phyloP scores from a whole-genome alignment of 2,113 vertebrate species.

The Riparia riparia region DNA sequence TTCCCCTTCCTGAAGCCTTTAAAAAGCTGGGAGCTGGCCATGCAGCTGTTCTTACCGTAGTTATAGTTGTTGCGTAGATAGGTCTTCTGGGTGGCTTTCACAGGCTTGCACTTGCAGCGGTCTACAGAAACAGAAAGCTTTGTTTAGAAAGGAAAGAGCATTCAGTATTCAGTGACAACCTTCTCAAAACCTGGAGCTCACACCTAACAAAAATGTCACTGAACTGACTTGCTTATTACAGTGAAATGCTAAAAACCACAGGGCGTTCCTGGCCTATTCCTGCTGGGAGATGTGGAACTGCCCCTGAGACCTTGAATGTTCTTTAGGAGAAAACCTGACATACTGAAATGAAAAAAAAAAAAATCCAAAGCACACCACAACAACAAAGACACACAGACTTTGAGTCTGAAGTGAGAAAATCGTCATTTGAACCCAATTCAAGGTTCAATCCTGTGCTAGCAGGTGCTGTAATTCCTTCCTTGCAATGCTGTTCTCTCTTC shows the following conservation, averaged over 20 bases:
- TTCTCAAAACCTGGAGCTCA: not conserved
- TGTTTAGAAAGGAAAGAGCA: not conserved
- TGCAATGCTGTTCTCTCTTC: not conserved
- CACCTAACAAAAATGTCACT: not conserved
- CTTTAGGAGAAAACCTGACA: not conserved
- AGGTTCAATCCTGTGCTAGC: rapidly evolving
- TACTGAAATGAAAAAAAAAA: not conserved
- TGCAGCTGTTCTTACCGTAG: slow-evolving; percentile 84
- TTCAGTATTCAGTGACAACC: not conserved
- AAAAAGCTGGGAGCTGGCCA: not conserved
- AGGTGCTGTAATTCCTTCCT: not conserved
- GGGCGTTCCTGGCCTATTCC: not conserved
- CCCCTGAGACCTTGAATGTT: not conserved
- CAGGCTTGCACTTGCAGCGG: slow-evolving; percentile 88
- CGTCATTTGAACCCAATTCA: not conserved
- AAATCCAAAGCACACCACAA: not conserved
- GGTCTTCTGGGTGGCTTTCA: slow-evolving; percentile 86
- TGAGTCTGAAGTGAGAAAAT: not conserved
- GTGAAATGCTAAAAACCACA: not conserved
- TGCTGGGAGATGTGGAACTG: not conserved
- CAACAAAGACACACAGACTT: not conserved
- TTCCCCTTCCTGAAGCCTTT: not conserved
- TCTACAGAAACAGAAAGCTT: slow-evolving; percentile 77
- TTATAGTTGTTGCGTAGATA: slow-evolving; percentile 96
- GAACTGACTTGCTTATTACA: not conserved